These are phyloP conservation scores for Drosophila maculinotata DNA, from an alignment of 2,888 invertebrate species.

Conservation along the genomic window DNA sequence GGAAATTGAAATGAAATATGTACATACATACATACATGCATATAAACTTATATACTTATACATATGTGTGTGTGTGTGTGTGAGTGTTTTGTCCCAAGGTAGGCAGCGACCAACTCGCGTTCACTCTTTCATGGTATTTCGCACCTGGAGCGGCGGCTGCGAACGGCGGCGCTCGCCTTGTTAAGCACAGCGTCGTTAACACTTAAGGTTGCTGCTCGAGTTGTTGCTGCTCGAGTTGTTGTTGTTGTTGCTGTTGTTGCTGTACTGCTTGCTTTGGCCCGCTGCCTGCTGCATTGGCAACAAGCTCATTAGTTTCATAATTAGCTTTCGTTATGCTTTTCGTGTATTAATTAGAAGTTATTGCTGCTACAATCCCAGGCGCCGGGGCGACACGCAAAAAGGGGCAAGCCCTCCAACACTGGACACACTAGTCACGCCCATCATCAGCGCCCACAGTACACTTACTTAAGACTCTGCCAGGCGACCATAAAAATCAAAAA, in stretches of 20 bases:
- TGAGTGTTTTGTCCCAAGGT: slow-evolving; percentile 42
- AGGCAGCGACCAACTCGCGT: slow-evolving; percentile 50
- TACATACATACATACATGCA: slow-evolving; percentile 36
- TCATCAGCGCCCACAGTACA: too few relatives aligned
- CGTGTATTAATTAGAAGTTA: slow-evolving; percentile 80
- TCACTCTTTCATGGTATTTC: slow-evolving; percentile 78
- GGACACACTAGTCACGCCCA: slow-evolving; percentile 34
- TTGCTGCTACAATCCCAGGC: slow-evolving; percentile 69
- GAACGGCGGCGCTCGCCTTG: slow-evolving; percentile 75
- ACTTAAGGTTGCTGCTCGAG: slow-evolving; percentile 49
- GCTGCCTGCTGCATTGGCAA: slow-evolving; percentile 72
- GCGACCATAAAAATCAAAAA: too few relatives aligned
- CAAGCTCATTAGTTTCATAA: slow-evolving; percentile 81
- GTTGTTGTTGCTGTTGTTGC: slow-evolving; percentile 26
- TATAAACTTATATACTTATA: background rate
- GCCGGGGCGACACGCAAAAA: slow-evolving; percentile 52
- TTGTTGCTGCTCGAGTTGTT: slow-evolving; percentile 22
- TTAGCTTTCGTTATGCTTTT: slow-evolving; percentile 81
- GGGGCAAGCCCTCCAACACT: slow-evolving; percentile 53
- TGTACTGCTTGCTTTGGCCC: too few relatives aligned
- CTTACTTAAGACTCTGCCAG: too few relatives aligned
- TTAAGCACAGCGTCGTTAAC: slow-evolving; percentile 80
- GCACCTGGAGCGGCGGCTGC: slow-evolving; percentile 76
- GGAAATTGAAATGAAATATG: slow-evolving; percentile 81
- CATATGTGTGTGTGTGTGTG: slow-evolving; percentile 4